These are phyloP conservation scores for Panzeria rudis DNA, from an alignment of 2,888 invertebrate genomes.

Conservation along the genomic window DNA sequence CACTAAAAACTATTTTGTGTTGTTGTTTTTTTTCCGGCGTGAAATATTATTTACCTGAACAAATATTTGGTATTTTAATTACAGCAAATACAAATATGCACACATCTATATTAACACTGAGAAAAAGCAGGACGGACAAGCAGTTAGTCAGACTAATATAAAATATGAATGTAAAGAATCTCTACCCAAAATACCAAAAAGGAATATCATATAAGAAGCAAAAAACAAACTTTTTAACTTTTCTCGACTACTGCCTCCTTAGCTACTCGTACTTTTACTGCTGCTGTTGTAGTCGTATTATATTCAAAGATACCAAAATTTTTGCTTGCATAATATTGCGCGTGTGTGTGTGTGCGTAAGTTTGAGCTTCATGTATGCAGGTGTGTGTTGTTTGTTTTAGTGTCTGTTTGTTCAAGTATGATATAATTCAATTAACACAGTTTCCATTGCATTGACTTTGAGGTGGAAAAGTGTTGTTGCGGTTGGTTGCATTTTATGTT, in stretches of 20 bases:
- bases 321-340: conserved; percentile 5
- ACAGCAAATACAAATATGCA: conserved; percentile 32
- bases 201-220: conserved; percentile 6
- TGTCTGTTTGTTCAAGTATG: conserved; percentile 70
- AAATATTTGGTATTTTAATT: conserved; percentile 82
- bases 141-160: conserved; percentile 34
- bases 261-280: neutral
- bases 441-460: conserved; percentile 79
- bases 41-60: conserved; percentile 79
- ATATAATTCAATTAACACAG: conserved; percentile 81
- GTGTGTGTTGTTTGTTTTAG: conserved; percentile 17
- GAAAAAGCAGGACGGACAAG: conserved; percentile 1
- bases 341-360: neutral
- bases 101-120: neutral
- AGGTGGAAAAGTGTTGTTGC: conserved; percentile 68
- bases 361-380: neutral
- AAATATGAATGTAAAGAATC: conserved; percentile 53
- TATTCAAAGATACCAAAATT: conserved; percentile 27
- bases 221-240: conserved; percentile 39
- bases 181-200: conserved; percentile 10
- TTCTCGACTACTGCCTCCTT: conserved; percentile 12
- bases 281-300: neutral
- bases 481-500: conserved; percentile 63
- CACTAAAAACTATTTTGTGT: conserved; percentile 26
- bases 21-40: conserved; percentile 23